A percentile compares a stretch with the other conserved stretches of the same genome.
These are phyloP conservation scores for Dromas ardeola DNA, from an alignment of 2,113 vertebrate species.

Conservation along the genomic window DNA sequence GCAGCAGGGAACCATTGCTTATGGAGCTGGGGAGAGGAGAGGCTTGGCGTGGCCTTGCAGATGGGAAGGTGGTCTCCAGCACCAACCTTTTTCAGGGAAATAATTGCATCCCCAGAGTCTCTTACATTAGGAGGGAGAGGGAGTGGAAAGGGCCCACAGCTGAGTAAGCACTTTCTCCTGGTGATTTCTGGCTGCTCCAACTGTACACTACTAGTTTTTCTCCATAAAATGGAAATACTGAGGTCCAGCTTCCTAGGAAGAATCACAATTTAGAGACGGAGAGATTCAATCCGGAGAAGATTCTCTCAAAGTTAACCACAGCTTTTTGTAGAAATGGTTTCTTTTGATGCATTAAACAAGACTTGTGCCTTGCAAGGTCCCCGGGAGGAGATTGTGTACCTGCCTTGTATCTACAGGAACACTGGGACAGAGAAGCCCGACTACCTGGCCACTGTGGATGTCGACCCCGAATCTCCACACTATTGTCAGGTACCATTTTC, in stretches of 20 bases:
- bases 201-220: neutral
- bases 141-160: neutral
- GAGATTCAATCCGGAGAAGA: neutral
- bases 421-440: conserved; percentile 82
- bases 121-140: neutral
- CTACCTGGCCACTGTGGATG: conserved; percentile 92
- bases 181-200: neutral
- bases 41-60: neutral
- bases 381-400: conserved; percentile 87
- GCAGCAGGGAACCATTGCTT: neutral
- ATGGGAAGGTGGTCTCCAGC: neutral
- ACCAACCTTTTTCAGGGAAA: neutral
- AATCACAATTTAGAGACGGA: rapidly evolving
- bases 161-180: neutral
- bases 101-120: neutral
- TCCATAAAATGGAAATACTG: neutral
- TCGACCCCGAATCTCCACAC: conserved; percentile 81
- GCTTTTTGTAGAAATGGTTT: neutral
- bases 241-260: neutral
- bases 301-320: neutral
- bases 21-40: neutral
- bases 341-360: neutral
- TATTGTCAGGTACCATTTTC: conserved; percentile 82
- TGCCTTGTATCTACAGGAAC: conserved; percentile 92
- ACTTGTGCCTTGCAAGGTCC: conserved; percentile 73